These are phyloP conservation scores for Tringa solitaria DNA, from an alignment of 2,113 vertebrate species.

Conservation along the genomic window DNA sequence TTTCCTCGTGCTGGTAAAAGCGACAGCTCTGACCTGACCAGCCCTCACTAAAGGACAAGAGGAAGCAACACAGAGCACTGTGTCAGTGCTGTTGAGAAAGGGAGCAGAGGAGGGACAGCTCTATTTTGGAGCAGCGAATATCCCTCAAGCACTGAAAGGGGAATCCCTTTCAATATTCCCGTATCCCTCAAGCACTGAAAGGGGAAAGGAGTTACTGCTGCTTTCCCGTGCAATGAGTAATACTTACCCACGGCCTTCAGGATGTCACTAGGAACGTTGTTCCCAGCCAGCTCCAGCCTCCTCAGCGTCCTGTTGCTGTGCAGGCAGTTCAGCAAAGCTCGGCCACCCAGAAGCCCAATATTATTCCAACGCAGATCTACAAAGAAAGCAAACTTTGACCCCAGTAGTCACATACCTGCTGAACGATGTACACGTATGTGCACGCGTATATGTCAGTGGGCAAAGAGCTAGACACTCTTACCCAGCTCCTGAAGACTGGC, in stretches of 20 bases:
- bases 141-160: background rate
- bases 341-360: constrained; percentile 89
- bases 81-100: background rate
- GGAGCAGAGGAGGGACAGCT: background rate
- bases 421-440: rapidly evolving
- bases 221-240: background rate
- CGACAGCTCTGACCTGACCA: background rate
- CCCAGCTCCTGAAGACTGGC: constrained; percentile 84
- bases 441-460: rapidly evolving
- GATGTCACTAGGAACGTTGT: constrained; percentile 88
- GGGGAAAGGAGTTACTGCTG: background rate
- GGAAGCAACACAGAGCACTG: background rate
- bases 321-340: constrained; percentile 83
- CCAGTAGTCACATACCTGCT: background rate
- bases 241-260: constrained; percentile 86
- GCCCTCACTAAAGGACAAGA: background rate
- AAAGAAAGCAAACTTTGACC: background rate
- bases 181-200: background rate
- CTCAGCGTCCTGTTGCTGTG: constrained; percentile 83
- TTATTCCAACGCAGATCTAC: constrained; percentile 96
- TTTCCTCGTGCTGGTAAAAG: background rate
- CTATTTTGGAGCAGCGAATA: background rate
- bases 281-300: constrained; percentile 89
- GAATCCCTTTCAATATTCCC: too few relatives aligned
- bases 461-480: constrained; percentile 45